Base-by-base conservation (phyloP, 2,113 vertebrate genomes). In the Bungarus multicinctus region DNA sequence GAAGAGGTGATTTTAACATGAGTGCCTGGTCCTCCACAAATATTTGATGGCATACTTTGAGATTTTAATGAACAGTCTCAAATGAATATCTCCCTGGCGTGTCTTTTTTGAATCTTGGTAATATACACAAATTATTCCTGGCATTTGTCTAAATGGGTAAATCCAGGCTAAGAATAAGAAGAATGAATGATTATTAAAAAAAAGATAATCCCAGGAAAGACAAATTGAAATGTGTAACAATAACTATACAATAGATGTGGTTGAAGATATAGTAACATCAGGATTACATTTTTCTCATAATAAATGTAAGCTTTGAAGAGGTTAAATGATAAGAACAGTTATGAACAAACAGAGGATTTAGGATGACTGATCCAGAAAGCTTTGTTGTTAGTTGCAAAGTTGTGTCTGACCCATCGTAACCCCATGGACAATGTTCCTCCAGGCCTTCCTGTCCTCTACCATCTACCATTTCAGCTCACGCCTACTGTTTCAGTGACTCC, bases 201-300 rank as follows among this genome's bases (percentile, higher is more conserved):
- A 94, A 96, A 96, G 96, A 93, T 94, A 94, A 94, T 94, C 93
- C 95, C 94, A 81, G 81, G 95, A 92, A 90, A 96, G 86, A 74
- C 91, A 93, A 94, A 88, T 94, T 96, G 69, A 94, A 95, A 96
- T 95, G 95, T 91, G 88, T 94, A 95, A 90, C 94, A 69, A 94
- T 94, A 92, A 94, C 90, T 58, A 88, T 43, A 91, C 3, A 93
- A 94, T 53, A 92, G 93, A 94, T 95, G 18, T 88, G 94, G 94
- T 94, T 94, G 69, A 93, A 94, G 93, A 94, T 95, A 96, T 95
- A 94, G 90, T 85, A 94, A 94, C 95, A 90, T 18, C 88, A 85
- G 94, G 27, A 27, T 91, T 91, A 92, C 94, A 90, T 96, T 94
- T 96, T 95, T 96, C 94, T 94, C 47, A 85, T 30, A 94, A 64